A percentile compares a stretch with the other conserved stretches of the same genome.
These are phyloP conservation scores for Meiosimyza platycephala DNA, from an alignment of 2,888 invertebrate species.

Conservation along the genomic window DNA sequence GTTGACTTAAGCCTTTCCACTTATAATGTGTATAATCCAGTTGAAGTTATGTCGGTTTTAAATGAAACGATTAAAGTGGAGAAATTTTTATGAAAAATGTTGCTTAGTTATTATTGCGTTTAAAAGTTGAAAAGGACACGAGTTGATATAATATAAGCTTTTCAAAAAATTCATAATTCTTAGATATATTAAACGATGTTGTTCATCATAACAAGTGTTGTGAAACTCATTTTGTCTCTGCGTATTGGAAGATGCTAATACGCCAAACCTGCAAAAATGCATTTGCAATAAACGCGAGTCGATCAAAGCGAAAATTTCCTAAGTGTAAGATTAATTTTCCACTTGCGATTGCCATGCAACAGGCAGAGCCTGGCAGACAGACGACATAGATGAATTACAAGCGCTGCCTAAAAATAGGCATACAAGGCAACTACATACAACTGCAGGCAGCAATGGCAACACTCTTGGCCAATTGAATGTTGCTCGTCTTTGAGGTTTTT, in stretches of 20 bases:
- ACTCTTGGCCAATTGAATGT: conserved; percentile 26
- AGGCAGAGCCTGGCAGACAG: conserved; percentile 20
- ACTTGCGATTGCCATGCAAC: conserved; percentile 31
- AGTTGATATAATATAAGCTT: background rate
- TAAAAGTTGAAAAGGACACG: too few relatives aligned
- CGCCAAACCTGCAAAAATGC: too few relatives aligned
- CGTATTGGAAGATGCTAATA: background rate
- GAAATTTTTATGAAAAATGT: too few relatives aligned
- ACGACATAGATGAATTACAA: conserved; percentile 36
- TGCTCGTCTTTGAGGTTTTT: conserved; percentile 1
- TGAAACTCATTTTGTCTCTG: background rate
- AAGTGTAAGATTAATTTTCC: conserved; percentile 33
- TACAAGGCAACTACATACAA: conserved; percentile 28
- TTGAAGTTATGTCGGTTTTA: too few relatives aligned
- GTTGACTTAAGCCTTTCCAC: too few relatives aligned
- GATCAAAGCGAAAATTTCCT: conserved; percentile 33
- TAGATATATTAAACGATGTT: background rate
- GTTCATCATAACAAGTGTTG: conserved; percentile 12
- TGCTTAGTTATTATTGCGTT: too few relatives aligned
- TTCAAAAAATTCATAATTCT: conserved; percentile 37
- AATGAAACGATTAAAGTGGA: too few relatives aligned
- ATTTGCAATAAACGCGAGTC: background rate
- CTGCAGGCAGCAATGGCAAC: background rate
- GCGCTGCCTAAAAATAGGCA: conserved; percentile 28
- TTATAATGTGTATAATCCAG: too few relatives aligned